Conservation (phyloP, 2,113 vertebrate species). For the Platichthys flesus region DNA sequence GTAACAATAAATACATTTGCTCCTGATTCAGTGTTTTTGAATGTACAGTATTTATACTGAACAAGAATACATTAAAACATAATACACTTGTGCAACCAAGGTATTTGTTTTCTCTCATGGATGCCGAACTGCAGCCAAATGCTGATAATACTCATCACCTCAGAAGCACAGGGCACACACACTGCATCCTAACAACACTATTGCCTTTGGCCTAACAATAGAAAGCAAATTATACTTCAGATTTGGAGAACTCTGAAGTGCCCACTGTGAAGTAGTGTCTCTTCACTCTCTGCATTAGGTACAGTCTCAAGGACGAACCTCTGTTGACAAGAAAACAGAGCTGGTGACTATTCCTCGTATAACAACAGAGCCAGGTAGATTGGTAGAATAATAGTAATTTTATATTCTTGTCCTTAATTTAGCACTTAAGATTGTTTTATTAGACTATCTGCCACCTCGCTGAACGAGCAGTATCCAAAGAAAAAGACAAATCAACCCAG, state of each 20-base stretch:
- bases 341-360: not conserved
- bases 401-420: constrained; percentile 19
- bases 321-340: constrained; percentile 21
- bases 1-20: too few species aligned
- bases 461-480: too few species aligned
- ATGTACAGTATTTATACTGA: too few species aligned
- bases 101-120: not conserved
- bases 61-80: too few species aligned
- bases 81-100: too few species aligned
- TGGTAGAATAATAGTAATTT: constrained; percentile 13
- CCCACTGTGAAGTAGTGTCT: constrained; percentile 13
- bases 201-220: constrained; percentile 19
- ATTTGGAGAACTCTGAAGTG: constrained; percentile 26
- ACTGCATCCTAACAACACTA: constrained; percentile 29
- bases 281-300: constrained; percentile 9
- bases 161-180: not conserved
- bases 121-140: constrained; percentile 7
- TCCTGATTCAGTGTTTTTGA: too few species aligned
- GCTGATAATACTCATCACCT: constrained; percentile 36
- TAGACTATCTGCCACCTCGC: not conserved
- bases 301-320: constrained; percentile 37
- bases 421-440: constrained; percentile 20
- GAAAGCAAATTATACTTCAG: constrained; percentile 35
- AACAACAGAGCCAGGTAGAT: not conserved
- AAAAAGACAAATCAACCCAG: too few species aligned